A percentile compares a stretch with the other conserved stretches of the same genome.
Conservation (phyloP, 2,888 invertebrate species). For the Trilocha varians region DNA sequence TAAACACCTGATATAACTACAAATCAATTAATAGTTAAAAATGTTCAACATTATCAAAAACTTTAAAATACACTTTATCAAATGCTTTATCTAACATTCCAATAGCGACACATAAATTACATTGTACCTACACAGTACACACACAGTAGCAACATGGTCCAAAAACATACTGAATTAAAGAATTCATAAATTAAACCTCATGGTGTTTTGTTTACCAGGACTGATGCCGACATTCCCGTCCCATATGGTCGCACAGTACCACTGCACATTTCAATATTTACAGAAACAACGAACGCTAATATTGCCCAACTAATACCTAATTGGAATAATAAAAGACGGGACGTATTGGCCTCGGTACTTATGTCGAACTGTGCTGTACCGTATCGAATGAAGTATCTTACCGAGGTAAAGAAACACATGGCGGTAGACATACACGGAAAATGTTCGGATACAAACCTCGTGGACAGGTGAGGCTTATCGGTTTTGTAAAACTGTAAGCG, state of each 20-base stretch:
- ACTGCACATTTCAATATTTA: constrained; percentile 17
- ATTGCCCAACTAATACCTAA: constrained; percentile 34
- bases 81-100: no score
- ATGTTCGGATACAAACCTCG: constrained; percentile 47
- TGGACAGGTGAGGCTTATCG: constrained; percentile 19
- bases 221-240: constrained; percentile 77
- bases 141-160: no score
- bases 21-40: no score
- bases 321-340: constrained; percentile 54
- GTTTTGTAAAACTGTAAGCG: no score
- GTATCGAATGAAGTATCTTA: constrained; percentile 66
- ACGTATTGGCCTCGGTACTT: constrained; percentile 66
- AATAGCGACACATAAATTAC: no score
- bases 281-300: constrained; percentile 9
- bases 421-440: constrained; percentile 71
- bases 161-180: no score
- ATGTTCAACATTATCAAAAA: no score
- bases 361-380: constrained; percentile 72
- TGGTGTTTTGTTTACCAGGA: constrained; percentile 51
- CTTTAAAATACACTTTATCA: no score
- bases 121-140: no score
- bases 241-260: constrained; percentile 76
- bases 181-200: not conserved
- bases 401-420: constrained; percentile 72
- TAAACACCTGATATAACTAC: no score